Percentiles rank a stretch among this genome's conserved stretches.
Evolutionary conservation across 2,113 vertebrate species (phyloP).

Genomic region (Cyanistes caeruleus): DNA sequence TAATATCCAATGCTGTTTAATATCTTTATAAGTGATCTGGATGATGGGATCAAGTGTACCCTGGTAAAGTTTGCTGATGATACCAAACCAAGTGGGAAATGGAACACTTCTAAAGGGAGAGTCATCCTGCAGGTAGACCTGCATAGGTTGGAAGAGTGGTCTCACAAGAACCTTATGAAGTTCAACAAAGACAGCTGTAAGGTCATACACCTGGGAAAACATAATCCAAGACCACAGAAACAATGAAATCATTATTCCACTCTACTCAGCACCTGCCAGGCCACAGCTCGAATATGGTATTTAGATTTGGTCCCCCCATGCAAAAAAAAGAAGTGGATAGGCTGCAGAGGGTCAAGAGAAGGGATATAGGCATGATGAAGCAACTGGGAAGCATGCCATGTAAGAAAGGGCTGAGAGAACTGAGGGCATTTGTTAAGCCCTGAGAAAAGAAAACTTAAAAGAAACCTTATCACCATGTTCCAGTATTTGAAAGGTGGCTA

Average conservation of each 20-base stretch:
- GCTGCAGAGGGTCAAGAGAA: neutral
- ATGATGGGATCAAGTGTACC: neutral
- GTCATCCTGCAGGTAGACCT: neutral
- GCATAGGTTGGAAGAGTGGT: neutral
- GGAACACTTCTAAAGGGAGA: neutral
- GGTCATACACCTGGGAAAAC: neutral
- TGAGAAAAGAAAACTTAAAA: neutral
- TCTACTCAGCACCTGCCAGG: neutral
- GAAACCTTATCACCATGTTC: neutral
- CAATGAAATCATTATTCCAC: neutral
- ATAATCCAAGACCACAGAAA: neutral
- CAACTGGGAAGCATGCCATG: neutral
- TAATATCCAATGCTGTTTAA: neutral
- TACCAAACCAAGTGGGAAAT: neutral
- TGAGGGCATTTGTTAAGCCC: neutral
- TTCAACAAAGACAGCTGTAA: neutral
- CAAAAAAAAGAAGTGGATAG: neutral
- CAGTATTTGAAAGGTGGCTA: neutral
- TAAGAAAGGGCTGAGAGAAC: neutral
- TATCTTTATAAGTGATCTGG: neutral
- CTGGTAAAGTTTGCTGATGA: neutral
- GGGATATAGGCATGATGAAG: neutral
- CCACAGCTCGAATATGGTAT: neutral
- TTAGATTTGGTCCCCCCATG: neutral
- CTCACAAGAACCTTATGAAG: neutral